phyloP scores from a whole-genome alignment of 1,140 invertebrate genomes.

The Pseudomyrmex gracilis region DNA sequence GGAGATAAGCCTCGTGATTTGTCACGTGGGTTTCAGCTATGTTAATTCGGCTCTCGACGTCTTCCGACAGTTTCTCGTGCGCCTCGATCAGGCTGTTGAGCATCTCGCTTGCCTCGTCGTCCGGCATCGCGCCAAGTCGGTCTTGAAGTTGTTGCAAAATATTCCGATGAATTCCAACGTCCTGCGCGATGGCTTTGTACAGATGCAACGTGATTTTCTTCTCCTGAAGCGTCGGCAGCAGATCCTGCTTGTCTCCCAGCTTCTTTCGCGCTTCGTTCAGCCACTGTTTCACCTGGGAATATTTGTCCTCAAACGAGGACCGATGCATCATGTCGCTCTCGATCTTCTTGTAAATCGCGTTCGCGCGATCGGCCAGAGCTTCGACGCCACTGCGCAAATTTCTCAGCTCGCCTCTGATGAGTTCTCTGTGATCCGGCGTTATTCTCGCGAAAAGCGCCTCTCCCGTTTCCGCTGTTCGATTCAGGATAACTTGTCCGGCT shows the following conservation, averaged over 20 bases:
- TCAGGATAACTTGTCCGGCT: constrained; percentile 91
- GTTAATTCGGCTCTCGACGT: constrained; percentile 89
- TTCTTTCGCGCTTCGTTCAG: constrained; percentile 90
- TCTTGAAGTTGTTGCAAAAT: constrained; percentile 92
- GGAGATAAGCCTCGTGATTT: constrained; percentile 93
- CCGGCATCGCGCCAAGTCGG: constrained; percentile 90
- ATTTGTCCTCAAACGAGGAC: constrained; percentile 96
- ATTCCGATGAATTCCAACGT: constrained; percentile 92
- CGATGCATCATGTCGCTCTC: constrained; percentile 94
- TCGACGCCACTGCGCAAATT: constrained; percentile 93
- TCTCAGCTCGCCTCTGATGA: constrained; percentile 93
- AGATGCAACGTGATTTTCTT: constrained; percentile 94
- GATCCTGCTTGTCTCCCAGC: constrained; percentile 88
- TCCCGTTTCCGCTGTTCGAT: constrained; percentile 93
- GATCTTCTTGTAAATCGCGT: constrained; percentile 93
- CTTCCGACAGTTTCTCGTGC: constrained; percentile 89
- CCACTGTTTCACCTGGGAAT: constrained; percentile 93
- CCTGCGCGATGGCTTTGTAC: constrained; percentile 91
- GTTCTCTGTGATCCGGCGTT: constrained; percentile 93
- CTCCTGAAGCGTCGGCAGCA: constrained; percentile 92
- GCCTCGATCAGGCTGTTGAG: constrained; percentile 89
- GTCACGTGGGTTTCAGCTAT: constrained; percentile 90
- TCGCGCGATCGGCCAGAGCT: constrained; percentile 92
- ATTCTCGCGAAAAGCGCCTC: constrained; percentile 95
- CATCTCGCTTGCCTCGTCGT: constrained; percentile 91